Evolutionary conservation across 2,888 invertebrate species (phyloP), one percentile per base, ranked within the genome.

Genomic region (Oconnorella tubifera): DNA sequence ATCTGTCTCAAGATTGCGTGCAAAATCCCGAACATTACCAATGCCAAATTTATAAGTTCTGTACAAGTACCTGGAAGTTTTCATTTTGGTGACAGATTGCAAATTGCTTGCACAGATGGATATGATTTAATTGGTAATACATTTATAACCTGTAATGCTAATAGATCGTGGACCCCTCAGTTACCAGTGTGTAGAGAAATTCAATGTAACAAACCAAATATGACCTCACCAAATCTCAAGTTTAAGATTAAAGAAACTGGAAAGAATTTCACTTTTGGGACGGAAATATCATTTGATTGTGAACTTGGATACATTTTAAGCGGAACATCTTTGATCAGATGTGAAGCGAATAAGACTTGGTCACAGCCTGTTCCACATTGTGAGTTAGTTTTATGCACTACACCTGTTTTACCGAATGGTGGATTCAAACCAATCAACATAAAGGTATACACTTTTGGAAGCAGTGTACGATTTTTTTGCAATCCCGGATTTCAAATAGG

Each of bases 381-480:
- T 40, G 32, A 33, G 28, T 23, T 6, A n/a, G 31, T 62, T 23
- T 51, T 33, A 29, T 70, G 69, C 27, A 50, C 64, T 3, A 1
- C 25, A 3, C 69, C 69, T 2, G 33, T 55, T 40, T 29, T 71
- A n/a, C 32, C 56, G n/a, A 62, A 68, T 51, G 69, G 70, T 3
- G 40, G 33, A 27, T 31, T 64, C 32, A 49, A 57, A 32, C 27
- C 57, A 4, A 33, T 28, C 6, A 14, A 25, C 6, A 25, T 23
- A n/a, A 28, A 55, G 1, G n/a, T 3, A 32, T 67, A 60, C 59
- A 40, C 49, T 2, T 70, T 61, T 57, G 67, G 68, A 3, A 64
- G 69, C 40, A 69, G 62, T 32, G 33, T 70, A 28, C 25, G 60
- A 1, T 64, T 71, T 27, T 33, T 28, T n/a, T 71, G 71, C 55